A percentile compares a stretch with the other conserved stretches of the same genome.
Evolutionary conservation across 1,140 invertebrate species (phyloP).

Genomic region (Papilio machaon): DNA sequence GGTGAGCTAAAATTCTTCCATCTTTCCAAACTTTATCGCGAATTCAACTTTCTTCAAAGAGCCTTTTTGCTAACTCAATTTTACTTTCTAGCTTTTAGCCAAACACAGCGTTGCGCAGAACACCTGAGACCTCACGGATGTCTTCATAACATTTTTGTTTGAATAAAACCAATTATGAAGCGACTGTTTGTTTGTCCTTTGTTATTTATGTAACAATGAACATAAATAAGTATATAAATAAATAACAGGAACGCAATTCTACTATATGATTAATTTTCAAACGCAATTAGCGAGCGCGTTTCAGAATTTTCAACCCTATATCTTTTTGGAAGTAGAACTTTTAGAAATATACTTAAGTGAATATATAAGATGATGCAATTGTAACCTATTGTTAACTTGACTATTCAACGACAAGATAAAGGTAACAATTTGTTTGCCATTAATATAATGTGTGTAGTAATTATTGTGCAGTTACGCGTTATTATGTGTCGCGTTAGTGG

Average conservation of each 20-base stretch:
- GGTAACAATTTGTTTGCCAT: neutral
- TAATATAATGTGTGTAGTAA: conserved; percentile 22
- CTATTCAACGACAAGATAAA: neutral
- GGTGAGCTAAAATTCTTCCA: conserved; percentile 47
- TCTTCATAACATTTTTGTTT: neutral
- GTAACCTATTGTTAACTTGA: neutral
- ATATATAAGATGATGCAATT: too few species aligned
- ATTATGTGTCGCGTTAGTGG: neutral
- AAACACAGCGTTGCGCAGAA: neutral
- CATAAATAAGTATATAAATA: neutral
- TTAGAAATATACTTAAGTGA: too few species aligned
- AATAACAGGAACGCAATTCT: neutral
- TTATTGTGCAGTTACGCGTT: neutral
- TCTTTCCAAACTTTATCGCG: conserved; percentile 22
- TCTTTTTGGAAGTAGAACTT: too few species aligned
- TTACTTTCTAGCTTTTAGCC: conserved; percentile 27
- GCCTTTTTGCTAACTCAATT: conserved; percentile 27
- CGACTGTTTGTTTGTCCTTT: neutral
- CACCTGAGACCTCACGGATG: conserved; percentile 2
- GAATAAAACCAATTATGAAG: conserved; percentile 31
- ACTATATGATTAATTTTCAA: too few species aligned
- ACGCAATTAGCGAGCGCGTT: too few species aligned
- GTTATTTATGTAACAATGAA: neutral
- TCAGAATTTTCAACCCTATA: too few species aligned
- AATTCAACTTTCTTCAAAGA: neutral